Conservation (phyloP, 2,113 vertebrate genomes). For the Elanoides forficatus region DNA sequence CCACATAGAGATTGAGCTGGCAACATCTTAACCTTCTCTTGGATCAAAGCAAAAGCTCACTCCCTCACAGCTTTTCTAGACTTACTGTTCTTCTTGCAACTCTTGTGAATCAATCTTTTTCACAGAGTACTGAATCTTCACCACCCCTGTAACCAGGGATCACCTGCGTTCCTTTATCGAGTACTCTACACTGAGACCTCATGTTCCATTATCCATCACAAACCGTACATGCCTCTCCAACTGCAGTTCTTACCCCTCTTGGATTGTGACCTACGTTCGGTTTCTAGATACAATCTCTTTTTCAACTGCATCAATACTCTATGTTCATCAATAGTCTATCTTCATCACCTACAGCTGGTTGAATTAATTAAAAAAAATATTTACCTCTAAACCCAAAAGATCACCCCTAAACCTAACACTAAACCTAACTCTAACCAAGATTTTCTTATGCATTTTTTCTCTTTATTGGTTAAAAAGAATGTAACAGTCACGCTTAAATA, state of each 20-base stretch:
- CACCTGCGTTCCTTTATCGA: accelerated
- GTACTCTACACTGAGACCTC: neutral
- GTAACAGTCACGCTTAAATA: neutral
- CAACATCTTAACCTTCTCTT: neutral
- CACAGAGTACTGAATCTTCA: neutral
- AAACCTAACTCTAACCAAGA: neutral
- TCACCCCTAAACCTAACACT: too few relatives aligned
- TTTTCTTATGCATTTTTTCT: neutral
- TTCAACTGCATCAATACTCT: neutral
- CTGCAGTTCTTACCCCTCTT: neutral
- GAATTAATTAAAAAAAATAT: neutral
- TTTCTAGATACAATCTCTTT: neutral
- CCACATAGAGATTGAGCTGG: neutral
- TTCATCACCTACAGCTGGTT: neutral
- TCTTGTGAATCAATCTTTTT: neutral
- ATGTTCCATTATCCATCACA: neutral
- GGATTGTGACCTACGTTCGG: neutral
- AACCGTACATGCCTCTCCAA: neutral
- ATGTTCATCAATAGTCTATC: neutral
- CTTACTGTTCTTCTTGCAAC: neutral
- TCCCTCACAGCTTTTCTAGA: neutral
- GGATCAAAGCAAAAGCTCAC: neutral
- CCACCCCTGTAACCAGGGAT: neutral
- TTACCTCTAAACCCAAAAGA: too few relatives aligned
- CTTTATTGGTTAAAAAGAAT: neutral